Evolutionary conservation across 2,113 vertebrate species (phyloP).

Genomic region (Ardeotis arabs): DNA sequence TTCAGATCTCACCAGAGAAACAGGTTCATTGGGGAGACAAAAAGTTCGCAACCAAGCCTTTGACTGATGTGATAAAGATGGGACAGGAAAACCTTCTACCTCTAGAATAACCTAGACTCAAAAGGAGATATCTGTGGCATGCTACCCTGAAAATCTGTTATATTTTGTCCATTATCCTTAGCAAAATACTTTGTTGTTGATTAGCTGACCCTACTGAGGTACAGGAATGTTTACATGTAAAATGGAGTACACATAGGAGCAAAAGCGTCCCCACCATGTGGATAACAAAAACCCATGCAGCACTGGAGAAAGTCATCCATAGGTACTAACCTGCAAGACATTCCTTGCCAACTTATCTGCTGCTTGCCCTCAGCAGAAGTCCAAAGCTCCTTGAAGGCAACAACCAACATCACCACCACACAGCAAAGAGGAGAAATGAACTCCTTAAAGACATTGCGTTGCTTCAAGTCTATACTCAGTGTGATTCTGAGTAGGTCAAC

Average conservation of each 20-base stretch:
- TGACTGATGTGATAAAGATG: neutral
- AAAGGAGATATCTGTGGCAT: neutral
- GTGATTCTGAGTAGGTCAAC: neutral
- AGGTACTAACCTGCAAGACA: neutral
- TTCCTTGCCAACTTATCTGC: neutral
- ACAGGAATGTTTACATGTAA: neutral
- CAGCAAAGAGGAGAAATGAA: neutral
- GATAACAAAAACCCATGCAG: neutral
- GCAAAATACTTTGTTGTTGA: neutral
- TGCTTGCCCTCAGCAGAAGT: neutral
- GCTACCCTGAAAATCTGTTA: neutral
- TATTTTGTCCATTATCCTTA: neutral
- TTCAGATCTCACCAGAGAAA: neutral
- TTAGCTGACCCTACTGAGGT: neutral
- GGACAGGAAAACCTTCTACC: neutral
- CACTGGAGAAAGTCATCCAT: neutral
- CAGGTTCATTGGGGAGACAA: neutral
- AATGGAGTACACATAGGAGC: neutral
- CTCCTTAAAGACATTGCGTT: neutral
- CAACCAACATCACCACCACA: slow-evolving; percentile 1
- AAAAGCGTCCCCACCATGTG: neutral
- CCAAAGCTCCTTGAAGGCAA: neutral
- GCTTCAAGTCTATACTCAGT: fast-evolving
- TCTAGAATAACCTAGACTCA: neutral
- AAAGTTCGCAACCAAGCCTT: neutral